Evolutionary conservation across 2,888 invertebrate species (phyloP).

Genomic region (Eueremaeus valkanovi): DNA sequence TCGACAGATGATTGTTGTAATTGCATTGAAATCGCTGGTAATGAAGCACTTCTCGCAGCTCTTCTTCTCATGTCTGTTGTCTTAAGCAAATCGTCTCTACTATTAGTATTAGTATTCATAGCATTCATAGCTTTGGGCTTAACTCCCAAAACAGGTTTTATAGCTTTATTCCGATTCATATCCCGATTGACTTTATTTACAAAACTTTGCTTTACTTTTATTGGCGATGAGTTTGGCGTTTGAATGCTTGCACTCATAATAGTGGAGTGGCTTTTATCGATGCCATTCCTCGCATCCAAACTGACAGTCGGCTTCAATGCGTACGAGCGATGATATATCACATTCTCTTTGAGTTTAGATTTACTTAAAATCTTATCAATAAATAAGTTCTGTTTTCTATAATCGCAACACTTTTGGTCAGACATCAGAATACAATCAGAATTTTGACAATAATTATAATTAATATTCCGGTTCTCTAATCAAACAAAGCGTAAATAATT

Average conservation of each 20-base stretch:
- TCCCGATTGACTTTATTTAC: neutral
- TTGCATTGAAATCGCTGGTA: neutral
- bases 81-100: neutral
- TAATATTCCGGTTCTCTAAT: neutral
- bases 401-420: neutral
- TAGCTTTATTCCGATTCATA: neutral
- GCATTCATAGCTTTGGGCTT: conserved; percentile 16
- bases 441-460: neutral
- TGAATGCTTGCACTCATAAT: neutral
- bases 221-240: conserved; percentile 22
- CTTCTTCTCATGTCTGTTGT: neutral
- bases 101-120: neutral
- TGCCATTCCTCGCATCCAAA: neutral
- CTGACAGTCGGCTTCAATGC: conserved; percentile 18
- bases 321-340: conserved; percentile 1
- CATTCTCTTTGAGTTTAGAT: conserved; percentile 13
- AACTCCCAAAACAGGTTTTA: conserved; percentile 18
- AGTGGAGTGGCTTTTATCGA: neutral
- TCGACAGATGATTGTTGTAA: neutral
- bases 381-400: conserved; percentile 4
- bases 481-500: neutral
- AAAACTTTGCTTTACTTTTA: neutral
- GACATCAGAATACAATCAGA: too few relatives aligned
- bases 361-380: neutral
- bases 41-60: conserved; percentile 19